phyloP scores from a whole-genome alignment of 2,113 vertebrate genomes.

The Brachionichthys hirsutus region DNA sequence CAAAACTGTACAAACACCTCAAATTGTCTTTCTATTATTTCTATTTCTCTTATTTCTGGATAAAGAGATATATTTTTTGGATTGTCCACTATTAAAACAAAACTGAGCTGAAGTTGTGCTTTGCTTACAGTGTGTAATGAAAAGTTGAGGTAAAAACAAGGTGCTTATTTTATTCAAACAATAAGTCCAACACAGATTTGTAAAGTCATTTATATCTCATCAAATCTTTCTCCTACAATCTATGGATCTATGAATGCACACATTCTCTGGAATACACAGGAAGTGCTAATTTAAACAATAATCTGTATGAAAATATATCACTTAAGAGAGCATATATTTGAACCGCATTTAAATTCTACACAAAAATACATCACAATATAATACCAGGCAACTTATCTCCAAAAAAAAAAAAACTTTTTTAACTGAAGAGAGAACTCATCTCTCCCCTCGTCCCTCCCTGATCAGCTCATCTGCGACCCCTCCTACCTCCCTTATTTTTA shows the following conservation, averaged over 20 bases:
- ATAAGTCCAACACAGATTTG: slow-evolving; percentile 1
- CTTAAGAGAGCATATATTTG: slow-evolving; percentile 5
- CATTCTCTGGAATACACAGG: slow-evolving; percentile 6
- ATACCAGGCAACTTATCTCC: slow-evolving; percentile 1
- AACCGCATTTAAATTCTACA: slow-evolving; percentile 7
- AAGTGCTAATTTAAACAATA: slow-evolving; percentile 5
- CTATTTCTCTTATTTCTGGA: background rate
- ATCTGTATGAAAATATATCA: slow-evolving; percentile 49
- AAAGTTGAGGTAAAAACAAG: background rate
- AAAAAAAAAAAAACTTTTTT: background rate
- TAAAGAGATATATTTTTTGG: background rate
- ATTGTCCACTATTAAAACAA: background rate
- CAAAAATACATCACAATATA: slow-evolving; percentile 1
- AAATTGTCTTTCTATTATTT: background rate
- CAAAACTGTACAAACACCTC: too few species aligned
- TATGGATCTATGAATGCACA: slow-evolving; percentile 15
- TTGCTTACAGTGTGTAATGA: background rate
- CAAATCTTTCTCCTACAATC: slow-evolving; percentile 13
- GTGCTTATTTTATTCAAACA: slow-evolving; percentile 24
- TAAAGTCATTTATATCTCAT: slow-evolving; percentile 3
- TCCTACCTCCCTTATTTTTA: slow-evolving; percentile 65
- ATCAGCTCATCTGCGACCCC: slow-evolving; percentile 62
- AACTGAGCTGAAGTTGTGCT: too few species aligned
- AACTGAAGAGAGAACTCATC: slow-evolving; percentile 53
- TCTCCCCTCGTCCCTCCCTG: slow-evolving; percentile 72